Conservation (phyloP, 2,113 vertebrate genomes). For the Phalacrocorax pelagicus region DNA sequence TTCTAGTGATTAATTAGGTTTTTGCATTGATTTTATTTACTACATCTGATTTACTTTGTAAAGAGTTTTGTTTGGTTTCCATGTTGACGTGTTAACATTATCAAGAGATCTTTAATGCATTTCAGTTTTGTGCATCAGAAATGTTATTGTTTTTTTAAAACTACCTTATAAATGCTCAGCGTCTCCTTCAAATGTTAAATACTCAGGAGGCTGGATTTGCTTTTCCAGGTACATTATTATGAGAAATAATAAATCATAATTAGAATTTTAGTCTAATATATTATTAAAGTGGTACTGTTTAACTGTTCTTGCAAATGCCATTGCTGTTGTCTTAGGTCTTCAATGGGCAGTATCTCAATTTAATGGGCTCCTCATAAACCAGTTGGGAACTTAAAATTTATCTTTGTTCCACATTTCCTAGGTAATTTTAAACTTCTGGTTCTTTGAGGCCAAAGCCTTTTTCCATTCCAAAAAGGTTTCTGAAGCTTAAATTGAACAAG, state of each 20-base stretch:
- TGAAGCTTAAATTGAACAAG: background rate
- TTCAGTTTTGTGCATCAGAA: background rate
- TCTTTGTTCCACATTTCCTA: background rate
- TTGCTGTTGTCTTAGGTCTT: background rate
- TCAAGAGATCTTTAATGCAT: background rate
- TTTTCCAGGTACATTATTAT: constrained; percentile 18
- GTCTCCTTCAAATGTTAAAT: constrained; percentile 1
- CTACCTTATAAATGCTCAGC: background rate
- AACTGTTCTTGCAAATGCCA: constrained; percentile 20
- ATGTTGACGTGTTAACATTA: background rate
- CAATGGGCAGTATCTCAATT: constrained; percentile 11
- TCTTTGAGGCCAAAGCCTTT: background rate
- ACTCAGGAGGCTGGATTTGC: background rate
- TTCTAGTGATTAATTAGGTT: background rate
- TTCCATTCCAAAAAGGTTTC: background rate
- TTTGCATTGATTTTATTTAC: background rate
- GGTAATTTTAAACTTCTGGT: background rate
- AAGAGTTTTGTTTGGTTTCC: background rate
- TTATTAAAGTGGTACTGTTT: constrained; percentile 16
- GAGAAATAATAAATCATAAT: constrained; percentile 15
- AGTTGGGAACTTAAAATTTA: background rate
- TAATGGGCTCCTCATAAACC: background rate
- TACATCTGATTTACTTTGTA: background rate
- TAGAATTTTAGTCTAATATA: constrained; percentile 26
- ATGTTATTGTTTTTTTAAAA: background rate